Evolutionary conservation across 2,797 vertebrate species (phyloP).

Genomic region (Xyrichtys novacula): DNA sequence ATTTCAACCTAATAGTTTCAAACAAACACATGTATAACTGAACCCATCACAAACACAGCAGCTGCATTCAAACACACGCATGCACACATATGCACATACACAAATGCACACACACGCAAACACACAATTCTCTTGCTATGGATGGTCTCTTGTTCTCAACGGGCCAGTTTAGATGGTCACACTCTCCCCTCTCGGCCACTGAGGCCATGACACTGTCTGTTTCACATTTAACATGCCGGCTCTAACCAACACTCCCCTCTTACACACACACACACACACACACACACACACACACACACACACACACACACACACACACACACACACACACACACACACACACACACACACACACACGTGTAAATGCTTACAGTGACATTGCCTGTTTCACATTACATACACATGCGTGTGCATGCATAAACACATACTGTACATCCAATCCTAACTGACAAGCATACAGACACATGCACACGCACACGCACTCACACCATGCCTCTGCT

Average conservation of each 20-base stretch:
- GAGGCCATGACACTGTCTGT: slow-evolving; percentile 73
- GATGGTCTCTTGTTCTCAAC: slow-evolving; percentile 68
- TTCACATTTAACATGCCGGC: slow-evolving; percentile 71
- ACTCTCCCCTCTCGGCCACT: slow-evolving; percentile 70
- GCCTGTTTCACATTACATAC: slow-evolving; percentile 64
- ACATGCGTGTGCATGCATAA: slow-evolving; percentile 25
- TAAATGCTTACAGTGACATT: slow-evolving; percentile 52
- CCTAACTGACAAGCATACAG: slow-evolving; percentile 64
- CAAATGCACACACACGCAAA: slow-evolving; percentile 22
- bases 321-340: slow-evolving; percentile 29
- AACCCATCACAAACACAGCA: slow-evolving; percentile 49
- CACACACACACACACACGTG: slow-evolving; percentile 38
- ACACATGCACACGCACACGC: slow-evolving; percentile 31
- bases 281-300: slow-evolving; percentile 27
- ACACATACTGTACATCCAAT: slow-evolving; percentile 52
- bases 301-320: slow-evolving; percentile 46
- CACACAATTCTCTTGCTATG: slow-evolving; percentile 25
- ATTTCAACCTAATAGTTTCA: slow-evolving; percentile 29
- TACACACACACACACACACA: slow-evolving; percentile 32
- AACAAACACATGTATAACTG: slow-evolving; percentile 25
- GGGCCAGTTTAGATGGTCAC: slow-evolving; percentile 75
- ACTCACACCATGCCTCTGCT: slow-evolving; percentile 39
- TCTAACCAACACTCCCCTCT: neutral
- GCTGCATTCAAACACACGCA: slow-evolving; percentile 38
- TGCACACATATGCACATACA: slow-evolving; percentile 15